Evolutionary conservation across 2,797 vertebrate genomes (phyloP), one percentile per base, ranked within the genome.

Genomic region (Molossus alvarezi): DNA sequence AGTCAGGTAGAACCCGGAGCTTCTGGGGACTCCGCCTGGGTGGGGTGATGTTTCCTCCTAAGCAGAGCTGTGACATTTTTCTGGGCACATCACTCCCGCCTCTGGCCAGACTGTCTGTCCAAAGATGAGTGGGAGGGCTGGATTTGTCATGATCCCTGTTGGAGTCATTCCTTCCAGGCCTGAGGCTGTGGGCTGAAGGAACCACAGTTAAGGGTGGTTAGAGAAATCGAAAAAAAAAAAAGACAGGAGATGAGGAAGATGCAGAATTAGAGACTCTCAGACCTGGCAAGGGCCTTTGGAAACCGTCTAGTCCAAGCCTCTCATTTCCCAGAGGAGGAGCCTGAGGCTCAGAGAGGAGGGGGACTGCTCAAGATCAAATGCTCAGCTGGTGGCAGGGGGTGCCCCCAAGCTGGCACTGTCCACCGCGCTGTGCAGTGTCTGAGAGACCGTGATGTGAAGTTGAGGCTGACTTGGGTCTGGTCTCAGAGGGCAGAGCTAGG

Each of bases 151-250:
- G 25, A 55, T 69, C 88, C 37, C 55, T 29, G 33, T 1, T 72
- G 82, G 69, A 94, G 71, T 95, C 88, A 91, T 95, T 96, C 37
- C 95, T 97, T 95, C 96, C 96, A 91, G 92, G 75, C 94, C 82
- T 12, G 60, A 94, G 88, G 86, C 79, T 96, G 57, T 60, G 55
- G 53, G 62, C 67, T 82, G 79, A 69, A 62, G 86, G 65, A 94
- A 91, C 23, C 0, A 33, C 55, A 9, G 79, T 73, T 57, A 27
- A 48, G 95, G 37, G 89, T 77, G 79, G 71, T 82, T 92, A 90
- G 94, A 92, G 62, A 95, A 95, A 76, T 67, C 57, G 57, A n/a
- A n/a, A 67, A 73, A 76, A 57, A 55, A 69, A 94, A 55, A 69
- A 94, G 94, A 69, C 0, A 0, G 79, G 57, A 88, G 69, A 55